These are phyloP conservation scores for Bolinopsis microptera DNA, from an alignment of 37 sponge, comb jelly and placozoan species.

Conservation along the genomic window DNA sequence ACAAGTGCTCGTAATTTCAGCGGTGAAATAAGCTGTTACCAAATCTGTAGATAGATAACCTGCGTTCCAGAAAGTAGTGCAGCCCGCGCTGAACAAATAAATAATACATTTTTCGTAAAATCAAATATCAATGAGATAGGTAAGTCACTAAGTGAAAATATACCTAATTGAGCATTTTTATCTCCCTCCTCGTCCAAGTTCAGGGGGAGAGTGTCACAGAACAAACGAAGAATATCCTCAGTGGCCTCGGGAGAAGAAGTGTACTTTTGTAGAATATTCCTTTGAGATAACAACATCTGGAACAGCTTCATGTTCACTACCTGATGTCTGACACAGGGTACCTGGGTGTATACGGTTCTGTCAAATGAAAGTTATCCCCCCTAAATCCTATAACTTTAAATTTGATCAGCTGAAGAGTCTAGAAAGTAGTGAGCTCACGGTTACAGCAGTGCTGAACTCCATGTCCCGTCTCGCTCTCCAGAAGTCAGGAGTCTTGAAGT, in stretches of 20 bases:
- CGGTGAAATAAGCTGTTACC: too few species aligned
- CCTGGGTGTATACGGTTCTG: neutral
- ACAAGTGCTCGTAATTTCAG: too few species aligned
- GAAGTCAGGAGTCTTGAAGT: neutral
- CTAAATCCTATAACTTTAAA: too few species aligned
- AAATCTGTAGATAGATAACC: neutral
- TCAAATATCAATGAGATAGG: too few species aligned
- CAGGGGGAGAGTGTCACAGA: slow-evolving; percentile 27
- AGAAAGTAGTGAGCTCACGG: neutral
- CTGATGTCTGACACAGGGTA: slow-evolving; percentile 29
- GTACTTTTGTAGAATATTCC: neutral
- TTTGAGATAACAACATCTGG: slow-evolving; percentile 4
- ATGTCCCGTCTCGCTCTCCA: slow-evolving; percentile 24
- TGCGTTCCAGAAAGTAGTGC: neutral
- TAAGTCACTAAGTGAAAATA: neutral
- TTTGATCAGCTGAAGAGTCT: neutral
- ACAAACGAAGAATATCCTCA: neutral
- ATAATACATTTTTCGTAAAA: too few species aligned
- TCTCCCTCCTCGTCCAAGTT: slow-evolving; percentile 30
- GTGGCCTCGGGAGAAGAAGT: neutral
- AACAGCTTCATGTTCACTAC: slow-evolving; percentile 62
- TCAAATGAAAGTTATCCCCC: too few species aligned
- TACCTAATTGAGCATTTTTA: slow-evolving; percentile 47
- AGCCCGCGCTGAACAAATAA: neutral
- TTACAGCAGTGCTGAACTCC: neutral